phyloP scores from a whole-genome alignment of 2,888 invertebrate species.

The Onthophagus sagittarius region DNA sequence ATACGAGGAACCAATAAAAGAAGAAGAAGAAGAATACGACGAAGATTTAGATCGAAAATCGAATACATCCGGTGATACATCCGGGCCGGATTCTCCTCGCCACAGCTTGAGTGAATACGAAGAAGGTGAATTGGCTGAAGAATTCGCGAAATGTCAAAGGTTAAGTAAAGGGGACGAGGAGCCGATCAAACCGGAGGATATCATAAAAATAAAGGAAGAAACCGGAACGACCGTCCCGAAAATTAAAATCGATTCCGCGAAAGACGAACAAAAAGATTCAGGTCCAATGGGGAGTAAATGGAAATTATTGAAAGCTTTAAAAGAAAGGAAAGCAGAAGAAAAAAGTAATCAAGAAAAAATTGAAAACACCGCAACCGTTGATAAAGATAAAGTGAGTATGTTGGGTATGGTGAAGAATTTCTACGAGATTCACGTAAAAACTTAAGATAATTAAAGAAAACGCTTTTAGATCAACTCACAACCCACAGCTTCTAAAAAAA shows the following conservation, averaged over 20 bases:
- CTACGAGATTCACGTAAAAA: slow-evolving; percentile 64
- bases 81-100: slow-evolving; percentile 83
- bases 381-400: slow-evolving; percentile 70
- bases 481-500: slow-evolving; percentile 6
- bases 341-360: slow-evolving; percentile 68
- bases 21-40: slow-evolving; percentile 41
- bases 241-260: slow-evolving; percentile 51
- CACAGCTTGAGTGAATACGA: slow-evolving; percentile 70
- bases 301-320: slow-evolving; percentile 85
- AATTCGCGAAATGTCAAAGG: slow-evolving; percentile 29
- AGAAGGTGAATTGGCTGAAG: slow-evolving; percentile 59
- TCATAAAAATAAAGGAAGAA: slow-evolving; percentile 42
- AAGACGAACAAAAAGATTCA: slow-evolving; percentile 40
- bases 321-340: slow-evolving; percentile 86
- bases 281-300: slow-evolving; percentile 76
- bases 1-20: slow-evolving; percentile 31
- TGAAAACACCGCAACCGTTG: slow-evolving; percentile 59
- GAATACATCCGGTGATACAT: slow-evolving; percentile 80
- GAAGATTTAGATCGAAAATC: slow-evolving; percentile 40
- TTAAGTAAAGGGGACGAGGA: slow-evolving; percentile 28
- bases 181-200: slow-evolving; percentile 46
- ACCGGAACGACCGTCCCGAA: slow-evolving; percentile 48
- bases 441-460: slow-evolving; percentile 42
- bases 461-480: not conserved
- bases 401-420: slow-evolving; percentile 66